Percentiles rank a stretch among this genome's conserved stretches.
Conservation (phyloP, 2,888 invertebrate genomes). For the Antheraea yamamai region DNA sequence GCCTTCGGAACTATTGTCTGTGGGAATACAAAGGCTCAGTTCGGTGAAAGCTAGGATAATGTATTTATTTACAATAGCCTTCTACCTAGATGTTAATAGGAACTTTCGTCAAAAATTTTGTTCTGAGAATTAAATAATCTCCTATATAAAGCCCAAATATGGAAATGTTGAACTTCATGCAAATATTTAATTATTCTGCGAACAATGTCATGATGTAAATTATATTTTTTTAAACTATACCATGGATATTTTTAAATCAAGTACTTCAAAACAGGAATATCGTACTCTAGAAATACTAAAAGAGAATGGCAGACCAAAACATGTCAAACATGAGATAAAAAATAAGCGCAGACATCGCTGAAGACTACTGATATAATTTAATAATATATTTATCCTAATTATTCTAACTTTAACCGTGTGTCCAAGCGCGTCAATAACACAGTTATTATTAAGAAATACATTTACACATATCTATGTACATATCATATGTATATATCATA, state of each 20-base stretch:
- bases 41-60: background rate
- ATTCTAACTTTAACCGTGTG: no score
- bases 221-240: background rate
- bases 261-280: background rate
- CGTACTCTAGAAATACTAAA: background rate
- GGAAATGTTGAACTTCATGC: background rate
- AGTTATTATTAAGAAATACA: no score
- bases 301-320: background rate
- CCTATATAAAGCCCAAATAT: background rate
- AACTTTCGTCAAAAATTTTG: background rate
- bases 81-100: background rate
- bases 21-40: background rate
- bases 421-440: no score
- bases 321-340: background rate
- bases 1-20: constrained; percentile 4
- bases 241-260: background rate
- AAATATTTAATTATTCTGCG: background rate
- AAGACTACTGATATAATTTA: background rate
- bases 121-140: background rate
- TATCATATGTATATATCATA: no score
- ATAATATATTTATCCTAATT: background rate
- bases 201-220: background rate
- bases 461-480: no score
- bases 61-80: background rate
- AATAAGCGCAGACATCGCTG: background rate